Conservation (phyloP, 2,113 vertebrate species). For the Rhipidura dahli region DNA sequence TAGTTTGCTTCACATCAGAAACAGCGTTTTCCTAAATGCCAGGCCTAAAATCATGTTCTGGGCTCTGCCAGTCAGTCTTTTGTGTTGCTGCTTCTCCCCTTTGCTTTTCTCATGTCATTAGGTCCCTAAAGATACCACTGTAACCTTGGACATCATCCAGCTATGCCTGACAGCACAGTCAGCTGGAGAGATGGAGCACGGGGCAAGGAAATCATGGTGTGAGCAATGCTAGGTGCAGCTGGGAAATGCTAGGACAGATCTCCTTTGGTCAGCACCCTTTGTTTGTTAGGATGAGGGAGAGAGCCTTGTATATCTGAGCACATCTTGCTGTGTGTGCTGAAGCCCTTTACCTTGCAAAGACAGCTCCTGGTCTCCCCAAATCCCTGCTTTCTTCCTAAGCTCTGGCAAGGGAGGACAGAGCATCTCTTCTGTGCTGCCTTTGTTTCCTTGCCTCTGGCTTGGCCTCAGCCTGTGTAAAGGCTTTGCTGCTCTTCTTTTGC, state of each 20-base stretch:
- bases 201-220: not conserved
- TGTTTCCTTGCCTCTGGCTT: not conserved
- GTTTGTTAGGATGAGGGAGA: not conserved
- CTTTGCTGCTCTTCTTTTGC: fast-evolving
- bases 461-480: not conserved
- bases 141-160: not conserved
- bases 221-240: not conserved
- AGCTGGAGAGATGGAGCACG: fast-evolving
- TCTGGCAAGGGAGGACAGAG: not conserved
- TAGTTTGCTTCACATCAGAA: not conserved
- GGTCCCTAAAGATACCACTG: not conserved
- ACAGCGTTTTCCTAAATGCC: not conserved
- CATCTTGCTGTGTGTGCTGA: not conserved
- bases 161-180: fast-evolving
- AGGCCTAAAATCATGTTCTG: not conserved
- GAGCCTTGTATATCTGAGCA: not conserved
- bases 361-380: not conserved
- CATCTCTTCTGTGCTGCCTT: not conserved
- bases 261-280: not conserved
- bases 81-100: not conserved
- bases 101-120: not conserved
- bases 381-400: not conserved
- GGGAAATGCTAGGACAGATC: not conserved
- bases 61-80: not conserved
- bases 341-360: not conserved